Evolutionary conservation across 2,797 vertebrate species (phyloP), one percentile per base, ranked within the genome.

Genomic region (Sorex maritimensis): DNA sequence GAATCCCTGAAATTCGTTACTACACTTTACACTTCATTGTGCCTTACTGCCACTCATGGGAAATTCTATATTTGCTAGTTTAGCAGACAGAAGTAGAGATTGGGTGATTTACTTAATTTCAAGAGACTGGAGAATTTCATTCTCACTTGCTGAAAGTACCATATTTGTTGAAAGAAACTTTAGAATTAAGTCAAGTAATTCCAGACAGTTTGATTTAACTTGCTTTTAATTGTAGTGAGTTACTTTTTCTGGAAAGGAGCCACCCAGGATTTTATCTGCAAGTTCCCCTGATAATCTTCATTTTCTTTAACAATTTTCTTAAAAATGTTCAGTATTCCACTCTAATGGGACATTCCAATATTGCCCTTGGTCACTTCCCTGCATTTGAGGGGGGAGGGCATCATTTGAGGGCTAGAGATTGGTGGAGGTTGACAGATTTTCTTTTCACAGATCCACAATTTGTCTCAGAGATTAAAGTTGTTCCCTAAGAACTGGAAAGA

Each of bases 61-160:
- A 61, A 19, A 7, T 61, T 23, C 21, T 61, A 21, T 61, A 61
- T 17, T 61, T 61, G 17, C 11, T 92, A 85, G n/a, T 61, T 80
- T 84, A 65, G 94, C 93, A 15, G 38, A 65, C 19, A 73, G 88
- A 88, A 82, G 88, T n/a, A 68, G 58, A 19, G 58, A 61, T 61
- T 44, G 65, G 85, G 67, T 58, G 14, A 82, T 97, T 95, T 75
- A 94, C 28, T 94, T 96, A 91, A 93, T 80, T 97, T 82, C 46
- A 93, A 84, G 67, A 92, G 94, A 95, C 97, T 98, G 98, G 97
- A 96, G 95, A 97, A 92, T 95, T 97, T 98, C 98, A 98, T 91
- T 98, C 97, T 98, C 98, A 98, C 98, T 97, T 98, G 95, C 95
- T 97, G 97, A 96, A 98, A 98, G 92, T 86, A 97, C 94, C 94